Base-by-base conservation (phyloP, 2,888 invertebrate species). In the Drosophila planitibia region DNA sequence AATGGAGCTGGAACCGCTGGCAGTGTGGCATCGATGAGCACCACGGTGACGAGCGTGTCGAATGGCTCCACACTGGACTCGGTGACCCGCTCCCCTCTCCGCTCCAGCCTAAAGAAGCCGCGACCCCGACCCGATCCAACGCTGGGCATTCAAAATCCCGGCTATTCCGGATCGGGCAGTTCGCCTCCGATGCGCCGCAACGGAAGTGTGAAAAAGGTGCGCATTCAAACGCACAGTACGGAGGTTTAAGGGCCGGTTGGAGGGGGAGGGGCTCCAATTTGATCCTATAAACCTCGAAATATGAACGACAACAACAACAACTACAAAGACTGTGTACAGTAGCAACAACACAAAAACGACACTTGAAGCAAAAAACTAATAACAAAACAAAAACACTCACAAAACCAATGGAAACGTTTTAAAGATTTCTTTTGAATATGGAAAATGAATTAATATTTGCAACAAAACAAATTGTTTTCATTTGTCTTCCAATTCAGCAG, bases 151-250 rank as follows among this genome's bases (percentile, higher is more conserved):
- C 97, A 97, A 85, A 98, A 98, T 94, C 97, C 97, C 0, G 96
- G 96, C 30, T 93, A 93, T 66, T 93, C 93, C 1, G 95, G 95
- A 86, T 96, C 97, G 0, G 96, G 97, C 3, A 96, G 96, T 81
- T 97, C 97, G 22, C 98, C 98, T 0, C 96, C 97, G 0, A 94
- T 97, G 71, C 96, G 96, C 59, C 94, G 98, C 65, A 97, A 97
- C 86, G 97, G 97, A 1, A 97, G 97, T 90, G 96, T 97, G 91
- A 98, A 98, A 93, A 97, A 98, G 94, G 98, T 98, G 71, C 95
- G 98, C 75, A 98, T 98, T 93, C 97, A 98, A 92, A 97, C 98
- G 44, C 97, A 97, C 92, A 97, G 97, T 92, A 98, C 98, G 51
- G 97, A 97, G 93, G 98, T 98, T 76, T 97, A 94, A 93, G 6